Evolutionary conservation across 2,113 vertebrate genomes (phyloP).

Genomic region (Gadus macrocephalus): DNA sequence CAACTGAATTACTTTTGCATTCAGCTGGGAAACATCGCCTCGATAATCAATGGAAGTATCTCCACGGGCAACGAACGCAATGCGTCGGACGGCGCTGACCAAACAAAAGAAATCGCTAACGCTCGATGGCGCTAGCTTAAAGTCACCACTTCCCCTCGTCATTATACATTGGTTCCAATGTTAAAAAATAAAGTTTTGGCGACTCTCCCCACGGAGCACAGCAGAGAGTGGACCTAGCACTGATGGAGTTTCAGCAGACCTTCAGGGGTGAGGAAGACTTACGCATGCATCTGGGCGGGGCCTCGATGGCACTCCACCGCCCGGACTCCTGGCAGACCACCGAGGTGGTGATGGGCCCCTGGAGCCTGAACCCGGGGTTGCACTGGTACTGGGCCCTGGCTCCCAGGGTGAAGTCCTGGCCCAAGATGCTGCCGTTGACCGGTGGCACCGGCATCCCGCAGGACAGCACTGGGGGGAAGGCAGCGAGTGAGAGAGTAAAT

Average conservation of each 20-base stretch:
- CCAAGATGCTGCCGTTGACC: slow-evolving; percentile 83
- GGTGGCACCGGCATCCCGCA: slow-evolving; percentile 89
- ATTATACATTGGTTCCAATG: too few species aligned
- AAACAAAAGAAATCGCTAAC: too few species aligned
- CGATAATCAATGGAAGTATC: too few species aligned
- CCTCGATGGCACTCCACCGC: slow-evolving; percentile 85
- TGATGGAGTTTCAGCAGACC: too few species aligned
- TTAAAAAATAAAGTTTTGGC: too few species aligned
- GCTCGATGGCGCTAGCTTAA: too few species aligned
- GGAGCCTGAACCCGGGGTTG: slow-evolving; percentile 84
- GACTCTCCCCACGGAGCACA: neutral
- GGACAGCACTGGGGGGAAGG: slow-evolving; percentile 78
- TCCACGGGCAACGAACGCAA: too few species aligned
- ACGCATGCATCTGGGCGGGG: slow-evolving; percentile 84
- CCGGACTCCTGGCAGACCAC: slow-evolving; percentile 83
- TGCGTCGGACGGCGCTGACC: too few species aligned
- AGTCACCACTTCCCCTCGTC: too few species aligned
- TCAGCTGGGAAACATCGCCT: too few species aligned
- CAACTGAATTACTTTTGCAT: too few species aligned
- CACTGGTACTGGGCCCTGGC: slow-evolving; percentile 88
- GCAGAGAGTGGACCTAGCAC: too few species aligned
- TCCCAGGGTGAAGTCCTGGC: slow-evolving; percentile 90
- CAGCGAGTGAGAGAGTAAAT: neutral
- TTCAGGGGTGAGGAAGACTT: slow-evolving; percentile 56
- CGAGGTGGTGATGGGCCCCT: slow-evolving; percentile 67